Conservation (phyloP, 2,888 invertebrate species). For the Mythimna lalbum region DNA sequence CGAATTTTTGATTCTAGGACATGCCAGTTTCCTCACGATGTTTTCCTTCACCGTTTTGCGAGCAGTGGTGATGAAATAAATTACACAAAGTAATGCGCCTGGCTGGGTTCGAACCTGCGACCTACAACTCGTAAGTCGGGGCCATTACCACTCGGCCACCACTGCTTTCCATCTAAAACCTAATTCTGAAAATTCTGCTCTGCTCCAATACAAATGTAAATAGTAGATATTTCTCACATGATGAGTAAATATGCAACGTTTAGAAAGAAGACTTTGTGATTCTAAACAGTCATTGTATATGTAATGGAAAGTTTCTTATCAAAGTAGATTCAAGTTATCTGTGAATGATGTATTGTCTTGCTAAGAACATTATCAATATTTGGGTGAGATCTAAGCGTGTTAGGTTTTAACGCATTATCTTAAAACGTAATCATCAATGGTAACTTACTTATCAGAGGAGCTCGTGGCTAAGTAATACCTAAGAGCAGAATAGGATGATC, state of each 20-base stretch:
- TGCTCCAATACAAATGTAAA: not conserved
- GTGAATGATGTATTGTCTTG: constrained; percentile 37
- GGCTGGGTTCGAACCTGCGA: no score
- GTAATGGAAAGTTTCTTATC: constrained; percentile 56
- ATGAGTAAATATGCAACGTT: constrained; percentile 1
- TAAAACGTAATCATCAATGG: not conserved
- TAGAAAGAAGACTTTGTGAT: not conserved
- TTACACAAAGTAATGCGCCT: no score
- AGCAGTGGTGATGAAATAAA: no score
- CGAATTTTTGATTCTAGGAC: no score
- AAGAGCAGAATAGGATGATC: no score
- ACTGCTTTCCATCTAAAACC: no score
- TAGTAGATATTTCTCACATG: not conserved
- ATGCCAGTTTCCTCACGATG: no score
- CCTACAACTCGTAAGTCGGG: no score
- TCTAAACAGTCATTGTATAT: constrained; percentile 1
- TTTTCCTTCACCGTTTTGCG: no score
- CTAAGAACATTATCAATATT: constrained; percentile 23
- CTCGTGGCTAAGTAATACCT: no score
- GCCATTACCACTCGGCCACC: no score
- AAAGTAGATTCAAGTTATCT: constrained; percentile 44
- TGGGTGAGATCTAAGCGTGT: constrained; percentile 6
- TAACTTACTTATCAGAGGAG: not conserved
- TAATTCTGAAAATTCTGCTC: no score
- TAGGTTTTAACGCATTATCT: not conserved